phyloP scores from a whole-genome alignment of 2,113 vertebrate species.

The Crotalus horridus region DNA sequence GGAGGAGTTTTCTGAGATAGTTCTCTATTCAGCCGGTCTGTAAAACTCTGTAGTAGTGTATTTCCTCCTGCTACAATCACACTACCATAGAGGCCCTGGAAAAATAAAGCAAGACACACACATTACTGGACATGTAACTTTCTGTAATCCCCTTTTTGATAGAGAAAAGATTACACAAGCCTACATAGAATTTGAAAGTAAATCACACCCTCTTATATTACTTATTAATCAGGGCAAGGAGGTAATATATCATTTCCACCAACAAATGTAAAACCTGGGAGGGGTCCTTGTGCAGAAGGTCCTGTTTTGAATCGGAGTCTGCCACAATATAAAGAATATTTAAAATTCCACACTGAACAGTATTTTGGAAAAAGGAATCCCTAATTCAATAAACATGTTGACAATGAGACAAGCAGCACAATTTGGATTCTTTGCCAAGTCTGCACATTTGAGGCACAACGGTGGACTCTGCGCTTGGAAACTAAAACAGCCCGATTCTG shows the following conservation, averaged over 20 bases:
- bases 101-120: constrained; percentile 24
- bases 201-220: not conserved
- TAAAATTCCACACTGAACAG: not conserved
- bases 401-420: not conserved
- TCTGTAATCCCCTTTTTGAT: not conserved
- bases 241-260: not conserved
- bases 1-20: constrained; percentile 98
- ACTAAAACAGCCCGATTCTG: not conserved
- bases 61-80: constrained; percentile 97
- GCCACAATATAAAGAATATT: not conserved
- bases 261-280: not conserved
- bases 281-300: not conserved
- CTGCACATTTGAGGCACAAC: not conserved
- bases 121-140: constrained; percentile 18
- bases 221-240: not conserved
- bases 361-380: not conserved
- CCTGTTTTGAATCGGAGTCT: not conserved
- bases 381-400: not conserved
- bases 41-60: constrained; percentile 96
- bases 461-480: not conserved
- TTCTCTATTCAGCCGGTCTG: constrained; percentile 92
- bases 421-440: not conserved
- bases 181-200: not conserved
- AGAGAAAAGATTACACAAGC: not conserved
- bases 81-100: constrained; percentile 93